These are phyloP conservation scores for Graptemys geographica DNA, from an alignment of 2,797 vertebrate genomes.

Conservation along the genomic window DNA sequence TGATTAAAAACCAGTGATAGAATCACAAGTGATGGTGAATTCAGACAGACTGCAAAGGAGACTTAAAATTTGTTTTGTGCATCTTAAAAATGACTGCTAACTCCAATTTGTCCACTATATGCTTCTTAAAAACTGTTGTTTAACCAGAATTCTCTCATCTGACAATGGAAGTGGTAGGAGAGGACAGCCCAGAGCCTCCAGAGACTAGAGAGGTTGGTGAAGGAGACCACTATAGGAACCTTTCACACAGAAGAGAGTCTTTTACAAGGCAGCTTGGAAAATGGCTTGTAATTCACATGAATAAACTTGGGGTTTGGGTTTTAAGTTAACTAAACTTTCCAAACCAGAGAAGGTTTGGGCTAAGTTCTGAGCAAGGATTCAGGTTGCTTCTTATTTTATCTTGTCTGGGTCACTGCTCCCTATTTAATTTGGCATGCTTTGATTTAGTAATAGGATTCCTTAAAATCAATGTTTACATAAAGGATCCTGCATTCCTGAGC, in stretches of 20 bases:
- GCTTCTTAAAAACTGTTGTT: neutral
- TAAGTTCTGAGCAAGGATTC: neutral
- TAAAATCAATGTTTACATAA: neutral
- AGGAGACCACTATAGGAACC: neutral
- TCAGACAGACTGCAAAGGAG: neutral
- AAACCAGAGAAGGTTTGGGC: neutral
- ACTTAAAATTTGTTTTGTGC: neutral
- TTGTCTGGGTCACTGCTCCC: neutral
- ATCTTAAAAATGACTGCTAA: neutral
- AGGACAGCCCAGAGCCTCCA: neutral
- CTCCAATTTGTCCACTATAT: neutral
- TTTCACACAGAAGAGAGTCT: neutral
- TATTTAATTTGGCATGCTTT: slow-evolving; percentile 21
- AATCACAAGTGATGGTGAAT: neutral
- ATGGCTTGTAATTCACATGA: neutral
- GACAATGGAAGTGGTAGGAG: neutral
- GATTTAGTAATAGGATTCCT: neutral
- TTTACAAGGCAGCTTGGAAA: neutral
- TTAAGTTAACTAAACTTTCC: neutral
- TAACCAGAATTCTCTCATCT: neutral
- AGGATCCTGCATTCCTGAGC: neutral
- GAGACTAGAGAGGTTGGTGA: neutral
- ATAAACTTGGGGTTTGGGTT: neutral
- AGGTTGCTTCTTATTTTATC: slow-evolving; percentile 7
- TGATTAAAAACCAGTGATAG: neutral